Percentiles rank a stretch among this genome's conserved stretches.
phyloP scores from a whole-genome alignment of 2,113 vertebrate species.

The Eulemur macaco region DNA sequence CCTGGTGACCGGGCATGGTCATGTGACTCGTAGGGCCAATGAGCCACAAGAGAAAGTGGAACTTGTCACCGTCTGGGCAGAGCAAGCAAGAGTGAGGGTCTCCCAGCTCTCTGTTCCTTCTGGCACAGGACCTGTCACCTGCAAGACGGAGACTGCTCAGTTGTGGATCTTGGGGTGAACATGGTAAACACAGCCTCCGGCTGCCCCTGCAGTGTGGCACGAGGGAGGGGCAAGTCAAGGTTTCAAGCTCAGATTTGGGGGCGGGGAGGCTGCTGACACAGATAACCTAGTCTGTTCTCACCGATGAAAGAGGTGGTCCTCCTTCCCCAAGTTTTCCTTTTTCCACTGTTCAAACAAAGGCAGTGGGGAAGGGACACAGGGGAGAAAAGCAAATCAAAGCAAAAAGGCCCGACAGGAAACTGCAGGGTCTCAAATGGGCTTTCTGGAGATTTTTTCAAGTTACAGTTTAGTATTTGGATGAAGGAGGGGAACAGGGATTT shows the following conservation, averaged over 20 bases:
- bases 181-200: not conserved
- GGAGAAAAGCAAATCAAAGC: not conserved
- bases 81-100: not conserved
- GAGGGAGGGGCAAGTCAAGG: not conserved
- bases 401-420: not conserved
- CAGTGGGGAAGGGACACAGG: too few species aligned
- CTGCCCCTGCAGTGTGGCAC: accelerated
- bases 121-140: not conserved
- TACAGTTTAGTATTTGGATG: not conserved
- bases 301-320: not conserved
- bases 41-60: not conserved
- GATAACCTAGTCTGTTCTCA: not conserved
- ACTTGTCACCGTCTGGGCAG: not conserved
- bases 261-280: not conserved
- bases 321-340: not conserved
- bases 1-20: not conserved
- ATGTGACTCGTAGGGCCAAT: not conserved
- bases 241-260: not conserved
- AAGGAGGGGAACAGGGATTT: not conserved
- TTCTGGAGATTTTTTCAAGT: not conserved
- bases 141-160: not conserved
- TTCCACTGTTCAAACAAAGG: not conserved
- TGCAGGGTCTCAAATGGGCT: not conserved
- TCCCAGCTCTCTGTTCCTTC: not conserved
- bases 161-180: not conserved